Percentiles rank a stretch among this genome's conserved stretches.
phyloP scores from a whole-genome alignment of 2,113 vertebrate genomes.

The Psammodynastes pulverulentus region DNA sequence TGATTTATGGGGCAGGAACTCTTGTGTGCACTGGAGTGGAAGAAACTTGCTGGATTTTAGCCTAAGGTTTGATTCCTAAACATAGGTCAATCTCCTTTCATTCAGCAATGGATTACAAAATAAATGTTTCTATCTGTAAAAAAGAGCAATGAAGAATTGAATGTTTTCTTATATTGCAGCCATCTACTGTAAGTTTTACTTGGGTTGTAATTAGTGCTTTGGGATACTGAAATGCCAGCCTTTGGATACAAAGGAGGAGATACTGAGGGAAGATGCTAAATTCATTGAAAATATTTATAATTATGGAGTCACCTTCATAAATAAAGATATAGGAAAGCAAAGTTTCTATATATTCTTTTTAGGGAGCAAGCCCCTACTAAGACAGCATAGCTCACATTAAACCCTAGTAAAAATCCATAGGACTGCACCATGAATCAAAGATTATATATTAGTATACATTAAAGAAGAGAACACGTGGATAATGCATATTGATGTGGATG shows the following conservation, averaged over 20 bases:
- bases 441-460: not conserved
- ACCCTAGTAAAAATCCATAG: not conserved
- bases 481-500: not conserved
- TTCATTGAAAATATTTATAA: not conserved
- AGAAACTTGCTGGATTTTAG: slow-evolving; percentile 28
- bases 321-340: not conserved
- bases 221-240: not conserved
- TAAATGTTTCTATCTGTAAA: not conserved
- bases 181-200: not conserved
- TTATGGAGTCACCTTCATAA: not conserved
- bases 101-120: not conserved
- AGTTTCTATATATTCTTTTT: not conserved
- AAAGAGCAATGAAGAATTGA: not conserved
- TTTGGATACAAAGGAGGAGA: not conserved
- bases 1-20: slow-evolving; percentile 21
- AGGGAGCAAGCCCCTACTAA: not conserved
- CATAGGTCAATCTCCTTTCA: not conserved
- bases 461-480: not conserved
- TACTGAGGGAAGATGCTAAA: not conserved
- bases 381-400: not conserved
- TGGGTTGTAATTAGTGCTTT: not conserved
- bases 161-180: not conserved
- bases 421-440: not conserved
- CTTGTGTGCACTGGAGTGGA: slow-evolving; percentile 25
- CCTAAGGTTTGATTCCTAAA: slow-evolving; percentile 26